These are phyloP conservation scores for Coelopa frigida DNA, from an alignment of 1,140 invertebrate genomes.

Conservation along the genomic window DNA sequence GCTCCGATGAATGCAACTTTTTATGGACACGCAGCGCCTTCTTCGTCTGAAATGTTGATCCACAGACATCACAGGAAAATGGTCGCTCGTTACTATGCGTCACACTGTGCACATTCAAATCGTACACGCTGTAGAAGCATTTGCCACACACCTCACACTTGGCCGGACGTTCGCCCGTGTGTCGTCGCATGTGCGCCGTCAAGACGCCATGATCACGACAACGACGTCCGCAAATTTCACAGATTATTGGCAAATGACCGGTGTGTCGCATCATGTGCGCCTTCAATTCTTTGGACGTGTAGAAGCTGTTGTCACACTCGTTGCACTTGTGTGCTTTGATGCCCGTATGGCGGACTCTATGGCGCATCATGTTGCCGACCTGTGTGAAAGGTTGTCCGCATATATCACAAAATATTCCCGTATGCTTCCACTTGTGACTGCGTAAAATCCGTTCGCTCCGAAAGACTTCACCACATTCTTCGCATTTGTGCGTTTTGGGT, in stretches of 20 bases:
- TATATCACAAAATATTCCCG: slow-evolving; percentile 37
- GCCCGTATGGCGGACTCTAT: slow-evolving; percentile 35
- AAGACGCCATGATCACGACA: slow-evolving; percentile 45
- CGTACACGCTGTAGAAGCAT: slow-evolving; percentile 33
- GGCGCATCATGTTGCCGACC: slow-evolving; percentile 35
- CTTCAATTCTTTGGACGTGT: slow-evolving; percentile 33
- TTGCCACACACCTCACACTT: slow-evolving; percentile 50
- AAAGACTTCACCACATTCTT: slow-evolving; percentile 28
- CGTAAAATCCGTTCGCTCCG: slow-evolving; percentile 30
- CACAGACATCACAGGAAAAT: slow-evolving; percentile 48
- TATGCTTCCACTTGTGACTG: slow-evolving; percentile 36
- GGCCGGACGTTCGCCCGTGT: slow-evolving; percentile 70
- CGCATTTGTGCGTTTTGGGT: slow-evolving; percentile 20
- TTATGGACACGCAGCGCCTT: slow-evolving; percentile 39
- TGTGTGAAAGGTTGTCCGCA: slow-evolving; percentile 37
- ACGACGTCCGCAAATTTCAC: slow-evolving; percentile 32
- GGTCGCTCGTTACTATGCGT: slow-evolving; percentile 48
- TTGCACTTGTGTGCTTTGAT: slow-evolving; percentile 37
- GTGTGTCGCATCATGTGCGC: slow-evolving; percentile 38
- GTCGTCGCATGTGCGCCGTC: slow-evolving; percentile 62
- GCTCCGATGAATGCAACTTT: slow-evolving; percentile 46
- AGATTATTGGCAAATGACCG: slow-evolving; percentile 33
- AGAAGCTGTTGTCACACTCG: slow-evolving; percentile 30
- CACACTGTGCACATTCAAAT: slow-evolving; percentile 41
- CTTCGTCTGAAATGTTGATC: slow-evolving; percentile 37